These are phyloP conservation scores for Poeciliopsis turneri DNA, from an alignment of 2,797 vertebrate species.

Conservation along the genomic window DNA sequence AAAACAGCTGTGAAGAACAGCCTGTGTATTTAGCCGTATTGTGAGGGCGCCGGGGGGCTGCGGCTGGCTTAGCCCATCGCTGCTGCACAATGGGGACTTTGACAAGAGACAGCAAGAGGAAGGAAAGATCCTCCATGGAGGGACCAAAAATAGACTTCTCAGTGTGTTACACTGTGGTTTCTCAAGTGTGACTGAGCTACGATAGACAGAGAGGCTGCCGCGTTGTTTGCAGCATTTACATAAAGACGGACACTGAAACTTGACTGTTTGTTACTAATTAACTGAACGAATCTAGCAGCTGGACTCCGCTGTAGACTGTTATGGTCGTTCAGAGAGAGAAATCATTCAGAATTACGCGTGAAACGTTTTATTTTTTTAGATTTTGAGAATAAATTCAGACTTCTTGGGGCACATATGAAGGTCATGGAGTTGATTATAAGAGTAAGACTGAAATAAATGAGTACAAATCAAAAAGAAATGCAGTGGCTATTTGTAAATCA, in stretches of 20 bases:
- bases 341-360: neutral
- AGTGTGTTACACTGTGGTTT: conserved; percentile 59
- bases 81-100: conserved; percentile 80
- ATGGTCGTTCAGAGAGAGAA: neutral
- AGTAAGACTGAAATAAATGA: neutral
- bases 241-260: conserved; percentile 43
- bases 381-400: neutral
- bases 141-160: conserved; percentile 70
- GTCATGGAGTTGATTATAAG: neutral
- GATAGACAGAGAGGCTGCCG: conserved; percentile 48
- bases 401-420: neutral
- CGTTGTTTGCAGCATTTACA: conserved; percentile 50
- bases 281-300: neutral
- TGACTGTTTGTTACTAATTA: conserved; percentile 34
- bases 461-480: neutral
- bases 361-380: neutral
- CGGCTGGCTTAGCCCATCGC: conserved; percentile 76
- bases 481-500: too few relatives aligned
- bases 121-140: conserved; percentile 68
- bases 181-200: conserved; percentile 58
- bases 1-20: conserved; percentile 84
- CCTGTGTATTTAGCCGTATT: conserved; percentile 81
- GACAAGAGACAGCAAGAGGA: conserved; percentile 73
- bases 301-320: neutral
- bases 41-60: conserved; percentile 71